Evolutionary conservation across 2,113 vertebrate species (phyloP), one percentile per base, ranked within the genome.

Genomic region (Lycaon pictus): DNA sequence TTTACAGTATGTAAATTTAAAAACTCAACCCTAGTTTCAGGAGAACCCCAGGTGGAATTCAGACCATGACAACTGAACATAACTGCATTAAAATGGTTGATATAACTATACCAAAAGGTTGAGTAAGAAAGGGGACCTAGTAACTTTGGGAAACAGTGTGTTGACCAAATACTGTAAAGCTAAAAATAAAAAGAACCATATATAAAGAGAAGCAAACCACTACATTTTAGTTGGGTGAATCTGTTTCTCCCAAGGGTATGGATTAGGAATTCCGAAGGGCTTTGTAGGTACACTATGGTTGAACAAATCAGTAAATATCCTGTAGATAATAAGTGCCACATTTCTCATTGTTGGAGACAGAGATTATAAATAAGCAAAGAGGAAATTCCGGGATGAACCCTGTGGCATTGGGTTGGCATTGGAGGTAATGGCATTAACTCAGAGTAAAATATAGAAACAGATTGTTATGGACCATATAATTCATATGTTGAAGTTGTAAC

Each of bases 311-410:
- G 19, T 65, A 84, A 72, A 58, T 48, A n/a, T 55, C 27, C 20
- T 55, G 16, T 63, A 23, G 19, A 27, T 43, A 56, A 1, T 55
- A 60, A 85, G 1, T 9, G 11, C 7, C 35, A 69, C 19, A 56
- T 84, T 96, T 79, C 63, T 96, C 58, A 74, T 17, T 95, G 7
- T 20, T 81, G 22, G 67, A 60, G 74, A 65, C 53, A 90, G 43
- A 67, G 35, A 86, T 65, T 65, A 22, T 11, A 92, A 88, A 72
- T 51, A 51, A 80, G 11, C 32, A 62, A 71, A 83, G n/a, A 29
- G 16, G 37, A 62, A 88, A 84, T 58, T 55, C 16, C 71, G 51
- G 35, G 51, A 55, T n/a, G 25, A 90, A 29, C 1, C 2, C 22
- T 35, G 3, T 35, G 27, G 17, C 51, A 48, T 16, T 53, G 16